Conservation (phyloP, 2,797 vertebrate species). For the Cyclopterus lumpus region DNA sequence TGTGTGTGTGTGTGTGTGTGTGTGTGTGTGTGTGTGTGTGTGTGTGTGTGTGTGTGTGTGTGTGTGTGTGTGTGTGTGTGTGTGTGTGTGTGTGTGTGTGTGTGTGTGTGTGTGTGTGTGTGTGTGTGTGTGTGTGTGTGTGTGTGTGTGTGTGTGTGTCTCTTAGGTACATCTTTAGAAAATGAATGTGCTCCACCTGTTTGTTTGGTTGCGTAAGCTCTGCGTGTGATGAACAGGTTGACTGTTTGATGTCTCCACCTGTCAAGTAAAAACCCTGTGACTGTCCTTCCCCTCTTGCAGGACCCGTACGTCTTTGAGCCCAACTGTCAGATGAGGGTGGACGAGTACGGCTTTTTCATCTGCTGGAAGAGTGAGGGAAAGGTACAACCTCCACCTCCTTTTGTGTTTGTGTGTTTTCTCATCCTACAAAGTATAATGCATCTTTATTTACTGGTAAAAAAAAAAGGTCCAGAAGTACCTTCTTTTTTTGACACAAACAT, state of each 20-base stretch:
- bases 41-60: no score
- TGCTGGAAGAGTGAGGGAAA: slow-evolving; percentile 98
- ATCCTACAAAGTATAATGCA: background rate
- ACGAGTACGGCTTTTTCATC: slow-evolving; percentile 97
- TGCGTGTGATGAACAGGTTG: background rate
- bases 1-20: background rate
- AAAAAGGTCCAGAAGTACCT: background rate
- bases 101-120: slow-evolving; percentile 19
- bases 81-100: no score
- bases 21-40: no score
- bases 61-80: no score
- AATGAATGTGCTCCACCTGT: slow-evolving; percentile 42
- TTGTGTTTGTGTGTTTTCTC: background rate
- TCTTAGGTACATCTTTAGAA: slow-evolving; percentile 19
- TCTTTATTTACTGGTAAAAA: background rate
- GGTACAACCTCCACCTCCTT: slow-evolving; percentile 78
- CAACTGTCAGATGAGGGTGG: slow-evolving; percentile 94
- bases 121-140: background rate
- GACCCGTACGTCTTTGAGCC: slow-evolving; percentile 96
- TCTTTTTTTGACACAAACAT: background rate
- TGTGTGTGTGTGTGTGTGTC: no score
- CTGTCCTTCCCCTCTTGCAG: slow-evolving; percentile 80
- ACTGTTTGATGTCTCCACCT: slow-evolving; percentile 45
- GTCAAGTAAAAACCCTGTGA: slow-evolving; percentile 41
- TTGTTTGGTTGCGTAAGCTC: slow-evolving; percentile 43